Conservation (phyloP, 2,797 vertebrate genomes). For the Phataginus tricuspis region DNA sequence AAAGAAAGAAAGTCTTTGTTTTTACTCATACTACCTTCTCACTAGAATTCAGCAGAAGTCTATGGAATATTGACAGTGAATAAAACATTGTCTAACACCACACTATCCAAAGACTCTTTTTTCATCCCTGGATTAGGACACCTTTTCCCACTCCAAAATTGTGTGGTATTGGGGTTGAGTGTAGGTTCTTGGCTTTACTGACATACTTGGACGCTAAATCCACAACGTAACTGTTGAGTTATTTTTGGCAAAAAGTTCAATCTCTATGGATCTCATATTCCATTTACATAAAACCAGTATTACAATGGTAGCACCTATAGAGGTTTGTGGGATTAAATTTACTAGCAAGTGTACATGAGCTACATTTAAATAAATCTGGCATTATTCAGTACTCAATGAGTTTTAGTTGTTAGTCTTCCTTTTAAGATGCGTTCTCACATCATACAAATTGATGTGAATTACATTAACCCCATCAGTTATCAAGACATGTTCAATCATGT, state of each 20-base stretch:
- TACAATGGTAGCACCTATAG: not conserved
- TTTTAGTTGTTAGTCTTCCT: conserved; percentile 21
- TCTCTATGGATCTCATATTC: not conserved
- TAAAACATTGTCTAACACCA: not conserved
- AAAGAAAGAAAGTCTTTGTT: not conserved
- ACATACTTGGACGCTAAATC: not conserved
- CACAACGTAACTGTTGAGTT: not conserved
- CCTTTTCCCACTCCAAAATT: not conserved
- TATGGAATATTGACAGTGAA: not conserved
- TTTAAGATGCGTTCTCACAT: not conserved
- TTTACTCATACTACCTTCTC: not conserved
- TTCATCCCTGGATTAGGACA: not conserved
- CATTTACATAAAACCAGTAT: not conserved
- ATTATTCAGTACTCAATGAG: not conserved
- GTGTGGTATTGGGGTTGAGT: not conserved
- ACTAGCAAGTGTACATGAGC: not conserved
- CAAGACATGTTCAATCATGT: not conserved
- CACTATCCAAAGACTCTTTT: not conserved
- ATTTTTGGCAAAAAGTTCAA: not conserved
- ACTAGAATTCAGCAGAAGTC: not conserved
- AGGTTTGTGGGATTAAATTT: not conserved
- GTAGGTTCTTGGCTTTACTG: not conserved
- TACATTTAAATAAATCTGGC: not conserved
- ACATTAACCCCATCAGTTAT: not conserved
- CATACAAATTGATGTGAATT: conserved; percentile 16